Conservation (phyloP, 2,113 vertebrate genomes). For the Tachysurus vachellii region DNA sequence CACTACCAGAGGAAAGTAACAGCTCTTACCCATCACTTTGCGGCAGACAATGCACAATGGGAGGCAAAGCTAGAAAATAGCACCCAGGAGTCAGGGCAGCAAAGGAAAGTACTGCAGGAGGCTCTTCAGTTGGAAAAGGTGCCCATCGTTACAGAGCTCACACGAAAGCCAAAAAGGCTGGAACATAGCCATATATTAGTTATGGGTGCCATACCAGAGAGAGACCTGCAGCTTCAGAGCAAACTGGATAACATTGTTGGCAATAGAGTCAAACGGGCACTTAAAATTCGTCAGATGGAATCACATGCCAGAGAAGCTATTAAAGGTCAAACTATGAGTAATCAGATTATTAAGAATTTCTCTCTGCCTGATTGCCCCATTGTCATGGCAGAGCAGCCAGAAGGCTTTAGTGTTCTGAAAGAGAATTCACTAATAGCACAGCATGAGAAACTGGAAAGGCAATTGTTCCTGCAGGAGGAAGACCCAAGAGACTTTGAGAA, state of each 20-base stretch:
- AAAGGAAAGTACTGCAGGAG: conserved; percentile 65
- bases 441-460: neutral
- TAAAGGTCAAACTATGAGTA: conserved; percentile 45
- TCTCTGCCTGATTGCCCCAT: neutral
- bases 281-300: conserved; percentile 66
- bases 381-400: neutral
- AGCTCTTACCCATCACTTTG: conserved; percentile 67
- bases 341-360: conserved; percentile 20
- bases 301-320: conserved; percentile 46
- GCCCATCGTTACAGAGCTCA: conserved; percentile 58
- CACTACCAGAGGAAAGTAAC: conserved; percentile 71
- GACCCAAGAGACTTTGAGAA: neutral
- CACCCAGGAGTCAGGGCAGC: conserved; percentile 66
- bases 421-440: conserved; percentile 2
- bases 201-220: conserved; percentile 64
- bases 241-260: conserved; percentile 69
- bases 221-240: conserved; percentile 75
- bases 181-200: conserved; percentile 72
- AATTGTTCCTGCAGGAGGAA: neutral
- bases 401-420: neutral
- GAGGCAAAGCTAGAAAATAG: conserved; percentile 76
- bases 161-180: conserved; percentile 68
- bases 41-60: conserved; percentile 77
- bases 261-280: conserved; percentile 65
- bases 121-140: conserved; percentile 67